These are phyloP conservation scores for Prolemur simus DNA, from an alignment of 2,113 vertebrate species.

Conservation along the genomic window DNA sequence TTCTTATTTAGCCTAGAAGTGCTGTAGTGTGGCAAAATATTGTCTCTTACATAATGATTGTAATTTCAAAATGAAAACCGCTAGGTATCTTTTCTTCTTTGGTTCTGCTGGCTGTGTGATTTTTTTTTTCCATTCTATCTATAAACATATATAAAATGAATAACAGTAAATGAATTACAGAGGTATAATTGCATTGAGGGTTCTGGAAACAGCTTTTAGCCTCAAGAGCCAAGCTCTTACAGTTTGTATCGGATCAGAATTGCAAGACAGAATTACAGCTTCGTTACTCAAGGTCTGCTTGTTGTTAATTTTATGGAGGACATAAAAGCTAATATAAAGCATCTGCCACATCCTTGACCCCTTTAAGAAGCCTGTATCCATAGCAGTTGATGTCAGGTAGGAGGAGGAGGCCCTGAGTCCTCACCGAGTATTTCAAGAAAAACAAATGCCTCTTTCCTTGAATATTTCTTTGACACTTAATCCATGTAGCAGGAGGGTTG, in stretches of 20 bases:
- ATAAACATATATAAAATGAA: slow-evolving; percentile 62
- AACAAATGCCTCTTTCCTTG: not conserved
- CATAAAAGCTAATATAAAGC: slow-evolving; percentile 76
- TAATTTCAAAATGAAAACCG: slow-evolving; percentile 73
- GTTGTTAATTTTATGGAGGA: slow-evolving; percentile 76
- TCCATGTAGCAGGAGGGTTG: not conserved
- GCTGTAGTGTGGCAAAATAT: slow-evolving; percentile 29
- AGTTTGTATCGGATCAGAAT: slow-evolving; percentile 58
- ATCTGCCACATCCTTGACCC: slow-evolving; percentile 74
- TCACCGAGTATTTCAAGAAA: not conserved
- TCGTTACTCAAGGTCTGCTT: slow-evolving; percentile 67
- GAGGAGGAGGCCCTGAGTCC: not conserved
- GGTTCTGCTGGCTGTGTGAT: slow-evolving; percentile 46
- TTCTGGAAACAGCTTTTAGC: slow-evolving; percentile 69
- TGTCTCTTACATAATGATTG: slow-evolving; percentile 62
- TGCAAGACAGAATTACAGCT: slow-evolving; percentile 67
- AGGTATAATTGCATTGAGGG: slow-evolving; percentile 54
- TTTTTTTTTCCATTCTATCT: slow-evolving; percentile 34
- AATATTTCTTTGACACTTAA: not conserved
- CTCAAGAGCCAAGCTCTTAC: slow-evolving; percentile 63
- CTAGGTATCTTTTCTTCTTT: slow-evolving; percentile 56
- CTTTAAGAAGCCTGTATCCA: slow-evolving; percentile 69
- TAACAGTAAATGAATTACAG: slow-evolving; percentile 67
- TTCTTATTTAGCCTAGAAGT: slow-evolving; percentile 61
- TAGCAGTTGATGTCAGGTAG: slow-evolving; percentile 54